Percentiles rank a stretch among this genome's conserved stretches.
Conservation (phyloP, 2,888 invertebrate genomes). For the Altica lythri region DNA sequence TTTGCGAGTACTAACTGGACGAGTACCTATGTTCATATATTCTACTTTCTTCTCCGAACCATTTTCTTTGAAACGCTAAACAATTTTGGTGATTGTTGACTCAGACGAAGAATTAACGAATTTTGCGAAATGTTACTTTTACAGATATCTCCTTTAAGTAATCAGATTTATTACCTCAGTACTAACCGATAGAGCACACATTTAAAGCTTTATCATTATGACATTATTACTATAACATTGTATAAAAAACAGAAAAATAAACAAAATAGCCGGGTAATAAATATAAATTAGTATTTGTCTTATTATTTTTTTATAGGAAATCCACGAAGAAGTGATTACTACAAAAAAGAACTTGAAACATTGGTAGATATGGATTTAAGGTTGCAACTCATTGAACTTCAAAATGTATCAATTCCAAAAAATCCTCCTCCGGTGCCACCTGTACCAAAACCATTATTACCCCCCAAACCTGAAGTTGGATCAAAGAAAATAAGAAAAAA, state of each 20-base stretch:
- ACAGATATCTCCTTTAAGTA: neutral
- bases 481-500: constrained; percentile 1
- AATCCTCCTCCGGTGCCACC: constrained; percentile 49
- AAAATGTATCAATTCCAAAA: constrained; percentile 50
- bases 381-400: constrained; percentile 51
- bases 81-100: too few relatives aligned
- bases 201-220: neutral
- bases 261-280: neutral
- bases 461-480: constrained; percentile 30
- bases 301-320: constrained; percentile 11
- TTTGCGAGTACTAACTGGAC: too few relatives aligned
- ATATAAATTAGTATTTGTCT: neutral
- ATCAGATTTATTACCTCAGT: neutral
- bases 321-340: constrained; percentile 44
- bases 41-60: too few relatives aligned
- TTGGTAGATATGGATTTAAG: constrained; percentile 52
- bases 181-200: neutral
- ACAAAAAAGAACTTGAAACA: constrained; percentile 49
- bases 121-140: neutral
- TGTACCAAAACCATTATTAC: constrained; percentile 40
- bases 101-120: too few relatives aligned
- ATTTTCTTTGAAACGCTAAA: too few relatives aligned
- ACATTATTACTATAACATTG: neutral
- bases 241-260: neutral
- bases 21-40: too few relatives aligned